A percentile compares a stretch with the other conserved stretches of the same genome.
These are phyloP conservation scores for Arctia plantaginis DNA, from an alignment of 2,888 invertebrate genomes.

Conservation along the genomic window DNA sequence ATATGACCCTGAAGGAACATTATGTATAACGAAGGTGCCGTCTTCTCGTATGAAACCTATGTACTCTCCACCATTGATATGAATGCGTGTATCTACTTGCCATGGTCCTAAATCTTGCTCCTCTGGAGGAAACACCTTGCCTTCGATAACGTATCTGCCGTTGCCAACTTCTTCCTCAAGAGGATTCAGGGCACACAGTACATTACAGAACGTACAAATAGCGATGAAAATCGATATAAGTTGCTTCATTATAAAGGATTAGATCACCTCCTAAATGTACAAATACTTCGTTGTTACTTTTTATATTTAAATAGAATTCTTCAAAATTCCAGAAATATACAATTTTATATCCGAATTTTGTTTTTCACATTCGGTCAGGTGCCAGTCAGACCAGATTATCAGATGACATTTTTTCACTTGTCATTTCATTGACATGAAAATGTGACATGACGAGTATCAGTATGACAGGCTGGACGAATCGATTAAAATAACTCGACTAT, in stretches of 20 bases:
- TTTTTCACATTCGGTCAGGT: not conserved
- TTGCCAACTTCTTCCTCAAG: constrained; percentile 76
- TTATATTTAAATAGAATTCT: not conserved
- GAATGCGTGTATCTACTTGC: constrained; percentile 91
- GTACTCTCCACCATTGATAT: constrained; percentile 96
- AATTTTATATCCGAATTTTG: constrained; percentile 4
- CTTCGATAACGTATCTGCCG: constrained; percentile 92
- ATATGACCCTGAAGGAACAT: constrained; percentile 96
- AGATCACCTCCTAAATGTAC: not conserved
- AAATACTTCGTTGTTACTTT: not conserved
- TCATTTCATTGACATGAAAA: not conserved
- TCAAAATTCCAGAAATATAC: not conserved
- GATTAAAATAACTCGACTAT: no score
- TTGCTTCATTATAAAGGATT: constrained; percentile 34
- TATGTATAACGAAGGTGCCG: constrained; percentile 95
- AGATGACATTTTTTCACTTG: not conserved
- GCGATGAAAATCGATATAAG: constrained; percentile 31
- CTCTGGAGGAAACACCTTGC: constrained; percentile 92
- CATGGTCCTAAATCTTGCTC: constrained; percentile 87
- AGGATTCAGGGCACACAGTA: constrained; percentile 61
- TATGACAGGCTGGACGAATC: not conserved
- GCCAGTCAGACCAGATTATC: not conserved
- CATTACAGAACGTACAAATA: constrained; percentile 46
- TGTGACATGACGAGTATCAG: not conserved
- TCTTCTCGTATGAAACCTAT: constrained; percentile 96